Evolutionary conservation across 2,113 vertebrate genomes (phyloP).

Genomic region (Stictonetta naevosa): DNA sequence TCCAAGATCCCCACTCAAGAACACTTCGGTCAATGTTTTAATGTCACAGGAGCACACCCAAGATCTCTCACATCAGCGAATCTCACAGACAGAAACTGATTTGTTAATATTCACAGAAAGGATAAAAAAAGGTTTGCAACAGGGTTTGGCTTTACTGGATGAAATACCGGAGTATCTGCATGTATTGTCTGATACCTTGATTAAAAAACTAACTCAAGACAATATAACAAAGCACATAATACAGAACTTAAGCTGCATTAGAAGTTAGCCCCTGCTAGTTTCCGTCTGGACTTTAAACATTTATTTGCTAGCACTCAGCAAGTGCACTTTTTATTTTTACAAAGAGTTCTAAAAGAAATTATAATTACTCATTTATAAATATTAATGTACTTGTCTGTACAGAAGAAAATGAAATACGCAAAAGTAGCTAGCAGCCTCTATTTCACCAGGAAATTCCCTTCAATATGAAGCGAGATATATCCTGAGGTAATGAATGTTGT

Average conservation of each 20-base stretch:
- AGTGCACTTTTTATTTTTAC: neutral
- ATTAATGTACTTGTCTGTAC: neutral
- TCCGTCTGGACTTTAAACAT: neutral
- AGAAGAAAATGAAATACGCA: neutral
- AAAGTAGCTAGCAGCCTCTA: neutral
- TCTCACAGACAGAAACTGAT: neutral
- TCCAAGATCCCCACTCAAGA: neutral
- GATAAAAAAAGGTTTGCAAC: neutral
- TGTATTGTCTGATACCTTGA: neutral
- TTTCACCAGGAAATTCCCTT: neutral
- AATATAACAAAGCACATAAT: neutral
- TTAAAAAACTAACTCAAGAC: neutral
- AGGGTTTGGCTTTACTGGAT: neutral
- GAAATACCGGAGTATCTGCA: neutral
- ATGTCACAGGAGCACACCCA: neutral
- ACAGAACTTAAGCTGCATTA: neutral
- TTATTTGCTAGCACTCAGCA: neutral
- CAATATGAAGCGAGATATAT: neutral
- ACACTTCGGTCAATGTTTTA: neutral
- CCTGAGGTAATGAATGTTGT: accelerated
- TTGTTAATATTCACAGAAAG: neutral
- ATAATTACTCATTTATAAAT: neutral
- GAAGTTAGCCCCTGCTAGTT: neutral
- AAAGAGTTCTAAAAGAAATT: neutral
- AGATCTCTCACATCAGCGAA: neutral